phyloP scores from a whole-genome alignment of 2,888 invertebrate species.

The Labia minor region DNA sequence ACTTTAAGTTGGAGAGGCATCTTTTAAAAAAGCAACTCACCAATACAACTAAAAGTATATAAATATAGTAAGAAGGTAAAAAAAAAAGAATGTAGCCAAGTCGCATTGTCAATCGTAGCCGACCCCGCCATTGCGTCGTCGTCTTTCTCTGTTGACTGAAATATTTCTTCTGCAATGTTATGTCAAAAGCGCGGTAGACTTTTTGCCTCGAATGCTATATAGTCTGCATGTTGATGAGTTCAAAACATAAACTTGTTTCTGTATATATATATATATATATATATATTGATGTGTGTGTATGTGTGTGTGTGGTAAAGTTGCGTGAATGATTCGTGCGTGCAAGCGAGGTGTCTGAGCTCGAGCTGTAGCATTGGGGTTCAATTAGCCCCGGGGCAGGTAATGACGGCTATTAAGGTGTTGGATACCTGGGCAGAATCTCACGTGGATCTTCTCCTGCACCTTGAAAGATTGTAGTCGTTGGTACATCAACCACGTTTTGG shows the following conservation, averaged over 20 bases:
- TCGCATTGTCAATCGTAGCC: conserved; percentile 1
- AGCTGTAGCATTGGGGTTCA: background rate
- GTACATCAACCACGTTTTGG: too few species aligned
- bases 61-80: background rate
- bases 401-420: background rate
- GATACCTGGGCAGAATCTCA: background rate
- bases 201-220: conserved; percentile 7
- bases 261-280: too few species aligned
- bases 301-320: background rate
- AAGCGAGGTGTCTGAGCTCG: conserved; percentile 3
- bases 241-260: background rate
- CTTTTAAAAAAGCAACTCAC: too few species aligned
- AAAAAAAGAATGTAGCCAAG: conserved; percentile 8
- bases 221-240: conserved; percentile 1
- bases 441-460: background rate
- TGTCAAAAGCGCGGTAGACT: conserved; percentile 5
- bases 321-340: conserved; percentile 5
- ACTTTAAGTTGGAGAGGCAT: too few species aligned
- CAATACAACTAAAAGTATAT: background rate
- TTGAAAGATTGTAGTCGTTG: too few species aligned
- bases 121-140: background rate
- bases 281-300: background rate
- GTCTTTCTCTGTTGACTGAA: background rate
- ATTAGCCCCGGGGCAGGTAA: conserved; percentile 2
- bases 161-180: conserved; percentile 13